Conservation (phyloP, 1,140 invertebrate species). For the Heliothis virescens region DNA sequence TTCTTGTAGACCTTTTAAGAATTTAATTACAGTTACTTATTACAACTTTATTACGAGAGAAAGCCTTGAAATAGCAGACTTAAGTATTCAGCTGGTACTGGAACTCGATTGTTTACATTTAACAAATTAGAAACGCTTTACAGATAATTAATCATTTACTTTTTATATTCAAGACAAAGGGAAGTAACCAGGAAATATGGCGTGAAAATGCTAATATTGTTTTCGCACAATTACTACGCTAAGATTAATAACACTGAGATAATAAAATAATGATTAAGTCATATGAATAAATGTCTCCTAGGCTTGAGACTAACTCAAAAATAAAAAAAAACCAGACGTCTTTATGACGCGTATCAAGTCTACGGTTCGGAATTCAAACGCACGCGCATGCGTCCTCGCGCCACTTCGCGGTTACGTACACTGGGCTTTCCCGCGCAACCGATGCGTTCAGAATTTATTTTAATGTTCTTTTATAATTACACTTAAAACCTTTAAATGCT, state of each 20-base stretch:
- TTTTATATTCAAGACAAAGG: slow-evolving; percentile 9
- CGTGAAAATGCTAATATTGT: background rate
- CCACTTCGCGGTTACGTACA: slow-evolving; percentile 58
- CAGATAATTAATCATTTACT: slow-evolving; percentile 5
- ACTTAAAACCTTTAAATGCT: background rate
- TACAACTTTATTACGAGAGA: too few species aligned
- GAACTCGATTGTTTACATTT: too few species aligned
- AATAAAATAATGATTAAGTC: background rate
- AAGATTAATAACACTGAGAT: slow-evolving; percentile 9
- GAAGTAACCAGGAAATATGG: slow-evolving; percentile 12
- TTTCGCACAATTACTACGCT: background rate
- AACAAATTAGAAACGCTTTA: background rate
- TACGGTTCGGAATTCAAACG: slow-evolving; percentile 50
- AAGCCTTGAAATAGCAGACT: too few species aligned
- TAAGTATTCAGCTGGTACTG: too few species aligned
- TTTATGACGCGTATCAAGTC: slow-evolving; percentile 13
- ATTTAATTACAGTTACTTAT: too few species aligned
- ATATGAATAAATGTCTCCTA: too few species aligned
- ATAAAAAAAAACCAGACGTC: slow-evolving; percentile 25
- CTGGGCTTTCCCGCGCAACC: slow-evolving; percentile 54
- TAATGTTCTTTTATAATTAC: slow-evolving; percentile 26
- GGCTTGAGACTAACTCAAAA: too few species aligned
- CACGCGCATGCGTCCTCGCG: slow-evolving; percentile 59
- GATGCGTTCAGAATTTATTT: slow-evolving; percentile 42
- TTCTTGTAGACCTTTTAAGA: too few species aligned